These are phyloP conservation scores for Drosophila subsilvestris DNA, from an alignment of 2,888 invertebrate species.

Conservation along the genomic window DNA sequence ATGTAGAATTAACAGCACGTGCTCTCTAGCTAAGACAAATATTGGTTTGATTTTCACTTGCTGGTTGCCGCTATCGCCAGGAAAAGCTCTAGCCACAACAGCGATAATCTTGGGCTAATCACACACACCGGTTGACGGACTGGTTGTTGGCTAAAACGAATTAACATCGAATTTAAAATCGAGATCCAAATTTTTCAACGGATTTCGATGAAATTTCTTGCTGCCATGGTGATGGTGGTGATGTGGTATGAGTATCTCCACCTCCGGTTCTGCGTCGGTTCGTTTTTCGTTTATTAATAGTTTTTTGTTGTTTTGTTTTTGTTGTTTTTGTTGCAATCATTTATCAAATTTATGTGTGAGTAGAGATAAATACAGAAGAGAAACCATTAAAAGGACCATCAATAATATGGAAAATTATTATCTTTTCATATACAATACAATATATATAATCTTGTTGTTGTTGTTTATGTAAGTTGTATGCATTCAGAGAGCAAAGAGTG, in stretches of 20 bases:
- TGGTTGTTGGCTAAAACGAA: constrained; percentile 80
- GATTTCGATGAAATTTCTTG: constrained; percentile 81
- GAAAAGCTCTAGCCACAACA: constrained; percentile 26
- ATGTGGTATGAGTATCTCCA: constrained; percentile 80
- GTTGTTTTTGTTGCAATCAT: constrained; percentile 14
- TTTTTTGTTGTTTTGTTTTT: constrained; percentile 18
- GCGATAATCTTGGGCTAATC: constrained; percentile 35
- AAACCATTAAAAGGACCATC: constrained; percentile 46
- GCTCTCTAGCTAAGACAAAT: constrained; percentile 46
- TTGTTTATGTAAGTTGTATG: constrained; percentile 22
- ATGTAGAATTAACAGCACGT: constrained; percentile 34
- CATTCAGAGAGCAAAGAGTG: constrained; percentile 23
- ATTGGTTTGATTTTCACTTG: constrained; percentile 36
- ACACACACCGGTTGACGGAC: constrained; percentile 65
- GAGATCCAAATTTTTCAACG: constrained; percentile 82
- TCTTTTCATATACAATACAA: constrained; percentile 1
- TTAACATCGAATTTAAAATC: constrained; percentile 83
- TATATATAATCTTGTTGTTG: not conserved
- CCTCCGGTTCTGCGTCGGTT: constrained; percentile 74
- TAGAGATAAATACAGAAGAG: constrained; percentile 63
- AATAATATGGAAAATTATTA: constrained; percentile 26
- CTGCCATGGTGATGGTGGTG: constrained; percentile 82
- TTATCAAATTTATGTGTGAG: constrained; percentile 33
- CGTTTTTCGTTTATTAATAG: constrained; percentile 27
- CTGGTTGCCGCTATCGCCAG: constrained; percentile 33